Evolutionary conservation across 1,140 invertebrate species (phyloP), one percentile per base, ranked within the genome.

Genomic region (Wasmannia auropunctata): DNA sequence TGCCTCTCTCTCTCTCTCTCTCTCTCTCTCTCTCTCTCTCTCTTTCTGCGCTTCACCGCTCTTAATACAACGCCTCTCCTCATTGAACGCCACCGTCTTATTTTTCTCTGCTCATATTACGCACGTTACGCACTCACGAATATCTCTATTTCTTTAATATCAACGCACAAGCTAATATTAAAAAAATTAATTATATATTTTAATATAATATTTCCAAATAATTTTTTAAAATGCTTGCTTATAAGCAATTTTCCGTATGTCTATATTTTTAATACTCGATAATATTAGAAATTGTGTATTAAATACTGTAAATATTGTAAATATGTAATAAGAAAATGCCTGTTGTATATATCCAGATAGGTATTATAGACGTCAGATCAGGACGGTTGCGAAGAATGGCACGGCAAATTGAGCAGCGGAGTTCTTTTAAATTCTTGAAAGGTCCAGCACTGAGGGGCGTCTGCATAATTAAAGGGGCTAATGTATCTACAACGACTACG

Each of bases 391-490:
- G 19, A 43, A 19, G 51, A 58, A 11, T 7, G 34, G 28, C 51
- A 34, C 7, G 40, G 75, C 58, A 11, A 83, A 31, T 58, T 54
- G 5, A 83, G 25, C 65, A 43, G 16, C 16, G 14, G 28, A 72
- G 14, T 22, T 3, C 19, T 72, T 83, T 83, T 62, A n/a, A 72
- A 74, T 46, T 83, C 25, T 72, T 22, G 19, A 83, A 83, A 74
- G n/a, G 34, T 77, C 19, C 51, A 87, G 31, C 51, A 56, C 56
- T 3, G 49, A 80, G 28, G 11, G 25, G 22, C 25, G 43, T 92
- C 85, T 93, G 91, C 79, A 49, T 91, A 51, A 74, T 89, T 76
- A 85, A 67, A 85, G 67, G 67, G 49, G 77, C 51, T 40, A 88
- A 54, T 63, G 19, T 34, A 76, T 7, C 34, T 75, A 51, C 34